Evolutionary conservation across 1,140 invertebrate species (phyloP).

Genomic region (Drosophila kurseongensis): DNA sequence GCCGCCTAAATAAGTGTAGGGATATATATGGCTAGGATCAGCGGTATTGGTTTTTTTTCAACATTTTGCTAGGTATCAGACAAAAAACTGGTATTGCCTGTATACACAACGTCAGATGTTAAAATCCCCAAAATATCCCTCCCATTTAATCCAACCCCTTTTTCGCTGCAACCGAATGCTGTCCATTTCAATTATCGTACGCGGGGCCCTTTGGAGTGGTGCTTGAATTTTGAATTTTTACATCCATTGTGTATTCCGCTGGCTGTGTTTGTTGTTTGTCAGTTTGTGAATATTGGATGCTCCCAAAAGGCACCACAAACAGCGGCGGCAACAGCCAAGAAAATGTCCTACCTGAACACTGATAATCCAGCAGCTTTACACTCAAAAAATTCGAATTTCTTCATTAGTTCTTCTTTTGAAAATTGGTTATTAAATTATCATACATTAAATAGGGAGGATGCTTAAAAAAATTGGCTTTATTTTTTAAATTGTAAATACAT

Average conservation of each 20-base stretch:
- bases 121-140: slow-evolving; percentile 8
- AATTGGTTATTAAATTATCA: background rate
- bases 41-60: slow-evolving; percentile 3
- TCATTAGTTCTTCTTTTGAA: too few species aligned
- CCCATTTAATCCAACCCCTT: slow-evolving; percentile 30
- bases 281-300: slow-evolving; percentile 73
- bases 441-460: too few species aligned
- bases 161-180: slow-evolving; percentile 73
- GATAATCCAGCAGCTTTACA: background rate
- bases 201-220: slow-evolving; percentile 64
- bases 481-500: too few species aligned
- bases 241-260: slow-evolving; percentile 50
- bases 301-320: slow-evolving; percentile 31
- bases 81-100: slow-evolving; percentile 1
- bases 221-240: slow-evolving; percentile 79
- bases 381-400: background rate
- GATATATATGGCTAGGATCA: slow-evolving; percentile 2
- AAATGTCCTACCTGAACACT: slow-evolving; percentile 8
- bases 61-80: slow-evolving; percentile 11
- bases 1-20: background rate
- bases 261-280: slow-evolving; percentile 42
- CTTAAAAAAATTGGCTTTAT: too few species aligned
- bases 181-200: slow-evolving; percentile 81
- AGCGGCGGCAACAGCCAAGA: slow-evolving; percentile 1
- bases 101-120: slow-evolving; percentile 6